phyloP scores from a whole-genome alignment of 1,140 invertebrate species.

The Drosophila erecta region DNA sequence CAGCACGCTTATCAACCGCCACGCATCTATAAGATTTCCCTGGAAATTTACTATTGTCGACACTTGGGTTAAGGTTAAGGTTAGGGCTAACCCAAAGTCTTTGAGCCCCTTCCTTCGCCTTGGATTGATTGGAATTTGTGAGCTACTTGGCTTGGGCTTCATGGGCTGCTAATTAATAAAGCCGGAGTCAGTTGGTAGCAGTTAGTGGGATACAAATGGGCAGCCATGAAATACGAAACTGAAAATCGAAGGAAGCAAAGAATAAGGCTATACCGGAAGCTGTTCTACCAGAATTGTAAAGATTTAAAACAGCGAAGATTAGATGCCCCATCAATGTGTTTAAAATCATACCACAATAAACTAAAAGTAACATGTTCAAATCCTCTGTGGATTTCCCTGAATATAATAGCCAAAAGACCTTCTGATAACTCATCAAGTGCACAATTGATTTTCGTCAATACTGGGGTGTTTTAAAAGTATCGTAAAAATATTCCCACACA shows the following conservation, averaged over 20 bases:
- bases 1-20: slow-evolving; percentile 71
- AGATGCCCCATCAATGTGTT: too few species aligned
- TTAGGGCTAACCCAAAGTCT: slow-evolving; percentile 23
- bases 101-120: slow-evolving; percentile 4
- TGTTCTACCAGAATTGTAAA: not conserved
- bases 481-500: slow-evolving; percentile 24
- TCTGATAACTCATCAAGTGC: slow-evolving; percentile 7
- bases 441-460: slow-evolving; percentile 10
- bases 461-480: not conserved
- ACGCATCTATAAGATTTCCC: slow-evolving; percentile 75
- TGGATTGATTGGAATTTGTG: slow-evolving; percentile 75
- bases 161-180: slow-evolving; percentile 74
- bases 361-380: not conserved
- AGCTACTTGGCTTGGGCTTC: slow-evolving; percentile 73
- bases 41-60: slow-evolving; percentile 77
- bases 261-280: slow-evolving; percentile 4
- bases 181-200: slow-evolving; percentile 33
- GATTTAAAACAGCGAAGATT: too few species aligned
- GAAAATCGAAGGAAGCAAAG: slow-evolving; percentile 12
- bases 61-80: slow-evolving; percentile 54
- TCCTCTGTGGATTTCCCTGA: not conserved
- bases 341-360: not conserved
- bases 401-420: not conserved
- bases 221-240: slow-evolving; percentile 19
- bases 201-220: slow-evolving; percentile 22